A percentile compares a stretch with the other conserved stretches of the same genome.
Conservation (phyloP, 2,797 vertebrate genomes). For the Sebastes itinus region DNA sequence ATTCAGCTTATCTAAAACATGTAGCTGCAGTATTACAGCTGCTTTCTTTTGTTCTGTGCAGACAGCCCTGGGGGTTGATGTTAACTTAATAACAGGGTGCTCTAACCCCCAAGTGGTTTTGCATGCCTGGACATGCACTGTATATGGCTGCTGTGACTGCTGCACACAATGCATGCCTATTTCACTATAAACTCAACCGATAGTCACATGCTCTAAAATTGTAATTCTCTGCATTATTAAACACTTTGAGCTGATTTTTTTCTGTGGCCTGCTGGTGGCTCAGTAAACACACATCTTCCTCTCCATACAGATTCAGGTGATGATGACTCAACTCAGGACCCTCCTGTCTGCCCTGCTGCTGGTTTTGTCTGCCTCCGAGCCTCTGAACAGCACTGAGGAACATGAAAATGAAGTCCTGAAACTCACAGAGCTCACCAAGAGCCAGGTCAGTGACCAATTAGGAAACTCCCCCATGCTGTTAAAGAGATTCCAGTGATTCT, state of each 20-base stretch:
- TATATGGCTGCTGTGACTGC: background rate
- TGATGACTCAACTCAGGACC: constrained; percentile 63
- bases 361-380: constrained; percentile 33
- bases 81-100: constrained; percentile 65
- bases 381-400: constrained; percentile 38
- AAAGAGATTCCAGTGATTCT: background rate
- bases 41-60: constrained; percentile 55
- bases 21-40: background rate
- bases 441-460: constrained; percentile 43
- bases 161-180: background rate
- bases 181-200: background rate
- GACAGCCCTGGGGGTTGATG: constrained; percentile 31
- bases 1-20: background rate
- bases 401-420: constrained; percentile 53
- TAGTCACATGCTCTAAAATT: background rate
- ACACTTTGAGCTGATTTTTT: background rate
- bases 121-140: constrained; percentile 61
- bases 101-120: constrained; percentile 24
- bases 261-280: background rate
- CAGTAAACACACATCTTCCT: background rate
- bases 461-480: background rate
- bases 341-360: constrained; percentile 62
- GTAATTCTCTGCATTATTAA: background rate
- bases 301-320: constrained; percentile 43
- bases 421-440: constrained; percentile 23